Conservation (phyloP, 2,113 vertebrate genomes). For the Talpa occidentalis region DNA sequence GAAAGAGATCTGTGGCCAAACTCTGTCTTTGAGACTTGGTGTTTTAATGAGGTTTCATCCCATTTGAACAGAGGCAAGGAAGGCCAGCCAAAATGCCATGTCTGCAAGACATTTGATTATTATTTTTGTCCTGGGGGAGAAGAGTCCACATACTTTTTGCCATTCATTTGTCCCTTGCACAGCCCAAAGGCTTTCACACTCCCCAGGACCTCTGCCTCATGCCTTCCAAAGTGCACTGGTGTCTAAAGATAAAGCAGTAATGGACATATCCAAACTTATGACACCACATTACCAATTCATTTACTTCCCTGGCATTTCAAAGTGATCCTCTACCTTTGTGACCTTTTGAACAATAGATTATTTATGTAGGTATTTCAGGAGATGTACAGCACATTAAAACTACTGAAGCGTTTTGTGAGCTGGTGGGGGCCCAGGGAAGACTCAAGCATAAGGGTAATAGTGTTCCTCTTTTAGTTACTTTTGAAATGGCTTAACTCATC, state of each 20-base stretch:
- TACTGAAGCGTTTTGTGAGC: constrained; percentile 70
- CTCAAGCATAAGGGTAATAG: constrained; percentile 58
- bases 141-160: neutral
- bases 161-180: constrained; percentile 6
- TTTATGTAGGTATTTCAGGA: constrained; percentile 65
- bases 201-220: neutral
- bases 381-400: constrained; percentile 67
- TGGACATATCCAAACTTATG: constrained; percentile 67
- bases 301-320: constrained; percentile 62
- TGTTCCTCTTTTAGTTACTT: constrained; percentile 60
- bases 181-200: neutral
- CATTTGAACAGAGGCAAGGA: constrained; percentile 42
- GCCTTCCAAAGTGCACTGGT: neutral
- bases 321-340: constrained; percentile 73
- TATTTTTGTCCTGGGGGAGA: constrained; percentile 1
- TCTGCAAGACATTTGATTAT: constrained; percentile 43
- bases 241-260: constrained; percentile 52
- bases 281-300: constrained; percentile 63
- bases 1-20: constrained; percentile 65
- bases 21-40: neutral
- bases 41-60: constrained; percentile 71
- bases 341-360: constrained; percentile 73
- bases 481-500: constrained; percentile 74
- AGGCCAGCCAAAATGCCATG: constrained; percentile 52
- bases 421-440: constrained; percentile 42